Percentiles rank a stretch among this genome's conserved stretches.
These are phyloP conservation scores for Callipepla californica DNA, from an alignment of 2,113 vertebrate species.

Conservation along the genomic window DNA sequence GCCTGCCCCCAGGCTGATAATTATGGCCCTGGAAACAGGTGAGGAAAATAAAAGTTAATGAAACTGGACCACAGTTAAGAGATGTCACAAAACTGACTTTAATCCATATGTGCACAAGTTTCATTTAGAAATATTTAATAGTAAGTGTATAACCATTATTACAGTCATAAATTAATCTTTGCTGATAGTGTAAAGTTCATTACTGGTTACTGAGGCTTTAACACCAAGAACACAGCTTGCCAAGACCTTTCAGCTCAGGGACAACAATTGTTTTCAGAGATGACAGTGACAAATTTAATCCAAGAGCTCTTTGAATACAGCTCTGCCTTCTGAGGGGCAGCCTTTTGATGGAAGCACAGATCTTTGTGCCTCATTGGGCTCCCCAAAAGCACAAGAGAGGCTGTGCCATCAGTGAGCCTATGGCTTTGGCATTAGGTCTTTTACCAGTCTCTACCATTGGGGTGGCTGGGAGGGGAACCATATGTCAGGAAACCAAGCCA, in stretches of 20 bases:
- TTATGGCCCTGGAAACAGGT: constrained; percentile 18
- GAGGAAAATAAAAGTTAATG: constrained; percentile 60
- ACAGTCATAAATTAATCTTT: constrained; percentile 50
- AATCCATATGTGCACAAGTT: not conserved
- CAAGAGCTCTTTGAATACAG: not conserved
- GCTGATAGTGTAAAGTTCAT: constrained; percentile 31
- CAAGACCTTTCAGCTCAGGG: constrained; percentile 9
- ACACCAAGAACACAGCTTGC: not conserved
- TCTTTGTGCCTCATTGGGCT: not conserved
- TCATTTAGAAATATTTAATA: constrained; percentile 21
- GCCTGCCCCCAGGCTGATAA: not conserved
- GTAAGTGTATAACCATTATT: not conserved
- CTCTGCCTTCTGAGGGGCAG: not conserved
- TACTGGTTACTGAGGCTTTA: constrained; percentile 22
- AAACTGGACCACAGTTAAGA: constrained; percentile 41
- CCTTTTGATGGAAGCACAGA: not conserved
- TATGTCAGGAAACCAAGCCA: not conserved
- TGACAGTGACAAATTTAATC: constrained; percentile 1
- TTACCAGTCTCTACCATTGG: not conserved
- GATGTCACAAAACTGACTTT: constrained; percentile 31
- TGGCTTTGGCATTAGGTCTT: not conserved
- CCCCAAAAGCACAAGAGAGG: not conserved
- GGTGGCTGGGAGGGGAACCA: constrained; percentile 15
- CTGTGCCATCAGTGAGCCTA: not conserved
- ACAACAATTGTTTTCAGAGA: not conserved